Evolutionary conservation across 1,140 invertebrate species (phyloP).

Genomic region (Chrysopa pallens): DNA sequence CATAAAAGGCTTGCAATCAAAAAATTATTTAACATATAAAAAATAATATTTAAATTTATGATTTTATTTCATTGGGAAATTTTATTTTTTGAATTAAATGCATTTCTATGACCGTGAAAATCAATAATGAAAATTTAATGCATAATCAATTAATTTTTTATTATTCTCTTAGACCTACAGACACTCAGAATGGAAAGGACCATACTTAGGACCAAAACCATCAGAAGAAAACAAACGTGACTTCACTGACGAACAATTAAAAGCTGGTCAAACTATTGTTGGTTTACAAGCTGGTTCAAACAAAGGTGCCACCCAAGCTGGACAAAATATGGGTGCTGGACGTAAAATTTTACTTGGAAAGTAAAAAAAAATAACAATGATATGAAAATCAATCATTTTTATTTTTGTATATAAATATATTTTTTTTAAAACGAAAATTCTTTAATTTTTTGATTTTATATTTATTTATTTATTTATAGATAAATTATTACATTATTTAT

Average conservation of each 20-base stretch:
- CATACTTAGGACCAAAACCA: conserved; percentile 75
- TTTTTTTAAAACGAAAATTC: background rate
- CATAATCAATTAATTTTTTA: conserved; percentile 1
- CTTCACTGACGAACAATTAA: conserved; percentile 80
- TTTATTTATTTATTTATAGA: no score
- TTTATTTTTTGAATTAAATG: no score
- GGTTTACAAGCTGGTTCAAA: conserved; percentile 93
- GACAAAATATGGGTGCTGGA: conserved; percentile 82
- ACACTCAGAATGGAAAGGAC: conserved; percentile 77
- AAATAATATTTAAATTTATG: no score
- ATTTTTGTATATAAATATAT: background rate
- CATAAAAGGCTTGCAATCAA: no score
- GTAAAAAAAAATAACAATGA: conserved; percentile 27
- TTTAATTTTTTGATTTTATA: no score
- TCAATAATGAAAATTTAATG: no score
- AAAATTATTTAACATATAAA: no score
- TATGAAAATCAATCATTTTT: conserved; percentile 1
- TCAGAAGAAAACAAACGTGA: conserved; percentile 80
- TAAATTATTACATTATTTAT: no score
- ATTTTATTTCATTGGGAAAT: no score
- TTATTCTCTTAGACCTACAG: conserved; percentile 53
- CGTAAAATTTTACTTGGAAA: conserved; percentile 77
- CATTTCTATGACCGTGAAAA: no score
- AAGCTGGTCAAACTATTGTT: conserved; percentile 76
- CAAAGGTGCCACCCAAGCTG: conserved; percentile 84